These are phyloP conservation scores for Tetanocera ferruginea DNA, from an alignment of 2,888 invertebrate species.

Conservation along the genomic window DNA sequence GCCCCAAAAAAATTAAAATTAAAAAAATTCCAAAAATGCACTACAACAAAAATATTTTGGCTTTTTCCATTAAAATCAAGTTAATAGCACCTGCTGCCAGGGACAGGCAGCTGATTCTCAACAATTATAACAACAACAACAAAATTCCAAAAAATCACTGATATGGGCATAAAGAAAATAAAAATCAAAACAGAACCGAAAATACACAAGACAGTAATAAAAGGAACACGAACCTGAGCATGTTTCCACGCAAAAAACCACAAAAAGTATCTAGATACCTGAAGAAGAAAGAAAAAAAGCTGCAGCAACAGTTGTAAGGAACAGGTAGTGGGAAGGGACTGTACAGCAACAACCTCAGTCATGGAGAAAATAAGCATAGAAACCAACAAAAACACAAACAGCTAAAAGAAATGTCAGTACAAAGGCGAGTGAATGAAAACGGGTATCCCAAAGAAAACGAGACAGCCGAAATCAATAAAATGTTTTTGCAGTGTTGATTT, in stretches of 20 bases:
- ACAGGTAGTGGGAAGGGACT: neutral
- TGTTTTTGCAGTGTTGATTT: neutral
- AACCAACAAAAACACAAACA: neutral
- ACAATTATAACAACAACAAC: neutral
- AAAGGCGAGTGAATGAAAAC: too few species aligned
- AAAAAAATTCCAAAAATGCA: neutral
- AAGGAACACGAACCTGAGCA: neutral
- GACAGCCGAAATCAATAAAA: neutral
- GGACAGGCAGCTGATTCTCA: too few species aligned
- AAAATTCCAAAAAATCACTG: neutral
- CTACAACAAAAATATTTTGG: neutral
- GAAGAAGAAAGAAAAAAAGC: neutral
- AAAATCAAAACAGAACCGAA: conserved; percentile 12
- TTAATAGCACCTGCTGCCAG: neutral
- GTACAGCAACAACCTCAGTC: neutral
- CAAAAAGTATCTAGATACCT: neutral
- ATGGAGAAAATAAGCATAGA: neutral
- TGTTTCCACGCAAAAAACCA: neutral
- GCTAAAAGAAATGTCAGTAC: neutral
- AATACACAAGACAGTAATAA: neutral
- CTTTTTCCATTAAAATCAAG: neutral
- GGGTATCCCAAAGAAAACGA: too few species aligned
- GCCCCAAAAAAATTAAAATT: neutral
- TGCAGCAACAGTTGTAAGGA: neutral
- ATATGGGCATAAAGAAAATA: neutral